Percentiles rank a stretch among this genome's conserved stretches.
Conservation (phyloP, 2,797 vertebrate species). For the Carduelis carduelis region DNA sequence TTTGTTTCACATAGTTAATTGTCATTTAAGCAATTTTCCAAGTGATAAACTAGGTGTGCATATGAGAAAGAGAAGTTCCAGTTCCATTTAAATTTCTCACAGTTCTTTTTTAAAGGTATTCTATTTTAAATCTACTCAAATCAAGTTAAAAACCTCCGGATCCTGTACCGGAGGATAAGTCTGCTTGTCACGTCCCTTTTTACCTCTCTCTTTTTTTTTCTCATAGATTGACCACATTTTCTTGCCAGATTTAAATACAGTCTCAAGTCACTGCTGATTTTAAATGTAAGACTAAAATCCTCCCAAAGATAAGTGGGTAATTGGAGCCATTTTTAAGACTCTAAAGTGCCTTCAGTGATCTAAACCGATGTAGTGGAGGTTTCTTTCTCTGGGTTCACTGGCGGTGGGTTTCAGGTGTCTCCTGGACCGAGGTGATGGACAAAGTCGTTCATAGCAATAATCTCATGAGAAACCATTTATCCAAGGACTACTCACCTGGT, state of each 20-base stretch:
- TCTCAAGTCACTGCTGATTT: conserved; percentile 7
- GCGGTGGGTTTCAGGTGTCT: not conserved
- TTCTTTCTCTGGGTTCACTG: not conserved
- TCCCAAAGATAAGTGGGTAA: conserved; percentile 2
- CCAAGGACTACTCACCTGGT: not conserved
- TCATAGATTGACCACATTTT: not conserved
- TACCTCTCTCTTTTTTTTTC: conserved; percentile 33
- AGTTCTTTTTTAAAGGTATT: not conserved
- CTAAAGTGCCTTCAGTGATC: conserved; percentile 55
- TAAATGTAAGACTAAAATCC: not conserved
- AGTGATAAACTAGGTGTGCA: not conserved
- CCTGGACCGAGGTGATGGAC: not conserved
- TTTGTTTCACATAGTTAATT: conserved; percentile 1
- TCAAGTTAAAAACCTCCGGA: not conserved
- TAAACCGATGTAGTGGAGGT: not conserved
- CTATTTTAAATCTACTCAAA: not conserved
- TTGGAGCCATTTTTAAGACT: conserved; percentile 43
- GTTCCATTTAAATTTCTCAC: not conserved
- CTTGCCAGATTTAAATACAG: conserved; percentile 3
- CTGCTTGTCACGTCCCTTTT: conserved; percentile 35
- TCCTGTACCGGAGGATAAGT: not conserved
- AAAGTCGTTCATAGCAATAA: conserved; percentile 36
- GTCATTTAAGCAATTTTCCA: not conserved
- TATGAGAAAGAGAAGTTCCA: not conserved
- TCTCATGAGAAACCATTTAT: not conserved